phyloP scores from a whole-genome alignment of 2,888 invertebrate species.

The Piscicola geometra region DNA sequence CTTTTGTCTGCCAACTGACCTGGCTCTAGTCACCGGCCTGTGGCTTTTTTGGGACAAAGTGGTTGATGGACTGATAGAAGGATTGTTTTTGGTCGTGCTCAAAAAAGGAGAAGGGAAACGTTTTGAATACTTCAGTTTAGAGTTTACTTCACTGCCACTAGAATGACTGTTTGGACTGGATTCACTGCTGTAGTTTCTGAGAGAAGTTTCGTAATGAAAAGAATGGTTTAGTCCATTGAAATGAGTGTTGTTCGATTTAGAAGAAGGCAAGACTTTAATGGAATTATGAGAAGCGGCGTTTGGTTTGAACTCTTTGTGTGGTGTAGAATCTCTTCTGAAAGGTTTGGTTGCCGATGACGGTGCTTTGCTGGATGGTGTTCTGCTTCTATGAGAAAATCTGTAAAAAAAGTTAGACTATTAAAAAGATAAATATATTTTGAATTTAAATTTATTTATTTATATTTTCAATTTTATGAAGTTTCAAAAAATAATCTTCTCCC shows the following conservation, averaged over 20 bases:
- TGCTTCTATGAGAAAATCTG: too few species aligned
- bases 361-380: not conserved
- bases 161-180: not conserved
- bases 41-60: not conserved
- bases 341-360: not conserved
- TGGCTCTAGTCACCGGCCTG: not conserved
- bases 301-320: not conserved
- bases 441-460: too few species aligned
- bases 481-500: too few species aligned
- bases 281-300: not conserved
- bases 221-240: not conserved
- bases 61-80: not conserved
- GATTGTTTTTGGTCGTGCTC: too few species aligned
- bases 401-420: too few species aligned
- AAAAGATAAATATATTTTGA: too few species aligned
- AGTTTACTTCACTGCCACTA: not conserved
- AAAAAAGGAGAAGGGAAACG: not conserved
- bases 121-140: not conserved
- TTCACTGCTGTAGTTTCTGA: not conserved
- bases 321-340: not conserved
- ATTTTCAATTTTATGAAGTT: too few species aligned
- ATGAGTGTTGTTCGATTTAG: not conserved
- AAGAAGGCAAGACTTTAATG: not conserved
- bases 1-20: not conserved
- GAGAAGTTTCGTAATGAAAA: not conserved